Base-by-base conservation (phyloP, 2,113 vertebrate species). In the Climacteris rufus region DNA sequence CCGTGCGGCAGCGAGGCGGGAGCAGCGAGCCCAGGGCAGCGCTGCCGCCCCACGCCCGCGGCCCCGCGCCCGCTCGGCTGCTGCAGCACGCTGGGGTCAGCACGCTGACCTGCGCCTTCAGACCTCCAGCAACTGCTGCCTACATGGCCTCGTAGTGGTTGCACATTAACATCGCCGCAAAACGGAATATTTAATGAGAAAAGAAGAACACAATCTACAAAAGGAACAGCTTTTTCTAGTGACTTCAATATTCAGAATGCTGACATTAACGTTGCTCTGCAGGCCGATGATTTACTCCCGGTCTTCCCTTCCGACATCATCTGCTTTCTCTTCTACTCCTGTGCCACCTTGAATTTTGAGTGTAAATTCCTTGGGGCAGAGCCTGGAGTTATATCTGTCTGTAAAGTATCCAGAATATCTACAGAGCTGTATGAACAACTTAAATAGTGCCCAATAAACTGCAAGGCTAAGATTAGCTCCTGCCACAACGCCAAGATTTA, bases 91-190 rank as follows among this genome's bases (percentile, higher is more conserved):
- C 88, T 69, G 52, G 40, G 45, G 90, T 91, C 78, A 89, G 71
- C 37, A 57, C 72, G 18, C 59, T 66, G 71, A 93, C 86, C 74
- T 68, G 60, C 3, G n/a, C 89, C 87, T 84, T 87, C 18, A 69
- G 79, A 90, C 88, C 91, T 95, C 83, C 40, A 78, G 92, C 83
- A 95, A 95, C 66, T 92, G 93, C 79, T 87, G 4, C 54, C 82
- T 93, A 45, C 57, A 9, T 13, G 74, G 71, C 68, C 79, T 94
- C 52, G 44, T 15, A 78, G 83, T 13, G 68, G 52, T 83, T 83
- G 31, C 64, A 40, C 61, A 88, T 89, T 90, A 90, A 76, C 83
- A 75, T 78, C 76, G 57, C 45, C n/a, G 69, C 40, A 81, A 84
- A 93, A 71, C 49, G 35, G 76, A 89, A 83, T 74, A 80, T 83